Percentiles rank a stretch among this genome's conserved stretches.
Evolutionary conservation across 2,113 vertebrate species (phyloP).

Genomic region (Mobula birostris): DNA sequence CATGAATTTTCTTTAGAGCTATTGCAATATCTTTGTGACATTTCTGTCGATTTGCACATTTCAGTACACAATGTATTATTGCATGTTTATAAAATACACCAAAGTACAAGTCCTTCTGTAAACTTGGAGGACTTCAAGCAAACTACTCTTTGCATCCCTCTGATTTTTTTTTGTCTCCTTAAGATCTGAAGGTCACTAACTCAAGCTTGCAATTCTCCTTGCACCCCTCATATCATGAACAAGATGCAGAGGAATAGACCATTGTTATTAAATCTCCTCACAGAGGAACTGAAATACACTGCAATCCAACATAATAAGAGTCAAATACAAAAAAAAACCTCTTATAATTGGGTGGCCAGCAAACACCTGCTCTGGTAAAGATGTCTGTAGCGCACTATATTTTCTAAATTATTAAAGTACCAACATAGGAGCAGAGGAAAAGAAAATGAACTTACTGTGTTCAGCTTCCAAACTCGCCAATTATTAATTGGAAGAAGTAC

Average conservation of each 20-base stretch:
- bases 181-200: background rate
- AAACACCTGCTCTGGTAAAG: background rate
- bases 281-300: background rate
- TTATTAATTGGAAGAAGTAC: slow-evolving; percentile 2
- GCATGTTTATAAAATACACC: background rate
- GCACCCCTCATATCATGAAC: background rate
- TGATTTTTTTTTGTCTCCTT: background rate
- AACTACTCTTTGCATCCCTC: background rate
- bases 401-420: slow-evolving; percentile 23
- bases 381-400: background rate
- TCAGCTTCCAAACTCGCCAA: background rate
- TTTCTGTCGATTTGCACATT: background rate
- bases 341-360: slow-evolving; percentile 17
- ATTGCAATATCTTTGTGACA: background rate
- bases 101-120: too few relatives aligned
- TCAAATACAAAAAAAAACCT: background rate
- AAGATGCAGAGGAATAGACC: background rate
- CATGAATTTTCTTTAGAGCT: background rate
- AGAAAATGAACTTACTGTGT: background rate
- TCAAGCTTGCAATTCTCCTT: background rate
- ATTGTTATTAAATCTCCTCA: background rate
- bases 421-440: background rate
- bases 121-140: background rate
- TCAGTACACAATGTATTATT: background rate
- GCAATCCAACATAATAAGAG: background rate